Evolutionary conservation across 2,888 invertebrate species (phyloP).

Genomic region (Labia minor): DNA sequence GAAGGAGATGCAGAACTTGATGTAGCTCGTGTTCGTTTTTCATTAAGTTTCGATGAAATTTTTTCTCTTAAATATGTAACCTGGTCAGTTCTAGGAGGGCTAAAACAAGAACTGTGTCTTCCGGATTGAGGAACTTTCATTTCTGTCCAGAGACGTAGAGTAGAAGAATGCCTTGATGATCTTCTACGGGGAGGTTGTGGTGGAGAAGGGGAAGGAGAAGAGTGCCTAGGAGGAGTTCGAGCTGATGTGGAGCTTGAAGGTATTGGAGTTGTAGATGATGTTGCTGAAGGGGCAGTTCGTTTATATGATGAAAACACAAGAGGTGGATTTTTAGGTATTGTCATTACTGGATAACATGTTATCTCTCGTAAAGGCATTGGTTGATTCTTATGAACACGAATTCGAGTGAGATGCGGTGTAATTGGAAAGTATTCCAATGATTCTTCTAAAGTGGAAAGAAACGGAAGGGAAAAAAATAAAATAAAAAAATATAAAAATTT

Average conservation of each 20-base stretch:
- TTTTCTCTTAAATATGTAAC: constrained; percentile 28
- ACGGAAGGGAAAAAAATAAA: constrained; percentile 22
- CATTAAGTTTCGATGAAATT: constrained; percentile 18
- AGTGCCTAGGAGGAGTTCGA: constrained; percentile 31
- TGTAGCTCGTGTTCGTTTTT: constrained; percentile 22
- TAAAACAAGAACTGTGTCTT: constrained; percentile 44
- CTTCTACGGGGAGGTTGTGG: constrained; percentile 65
- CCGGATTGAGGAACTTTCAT: constrained; percentile 34
- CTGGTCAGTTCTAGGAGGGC: constrained; percentile 36
- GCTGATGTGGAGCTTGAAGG: constrained; percentile 28
- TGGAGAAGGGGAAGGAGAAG: constrained; percentile 38
- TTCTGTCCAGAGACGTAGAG: constrained; percentile 51
- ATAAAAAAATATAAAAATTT: constrained; percentile 17
- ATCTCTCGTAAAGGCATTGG: constrained; percentile 44
- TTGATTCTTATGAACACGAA: constrained; percentile 59
- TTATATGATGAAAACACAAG: constrained; percentile 49
- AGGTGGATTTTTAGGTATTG: constrained; percentile 35
- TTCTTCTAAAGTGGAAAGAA: constrained; percentile 47
- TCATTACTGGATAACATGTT: constrained; percentile 47
- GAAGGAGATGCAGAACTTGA: constrained; percentile 24
- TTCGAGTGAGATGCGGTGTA: constrained; percentile 67
- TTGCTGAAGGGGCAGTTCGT: constrained; percentile 45
- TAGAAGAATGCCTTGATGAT: constrained; percentile 62
- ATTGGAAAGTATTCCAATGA: constrained; percentile 72
- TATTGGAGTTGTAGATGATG: constrained; percentile 15